Conservation (phyloP, 2,888 invertebrate species). For the Chrysolina haemoptera region DNA sequence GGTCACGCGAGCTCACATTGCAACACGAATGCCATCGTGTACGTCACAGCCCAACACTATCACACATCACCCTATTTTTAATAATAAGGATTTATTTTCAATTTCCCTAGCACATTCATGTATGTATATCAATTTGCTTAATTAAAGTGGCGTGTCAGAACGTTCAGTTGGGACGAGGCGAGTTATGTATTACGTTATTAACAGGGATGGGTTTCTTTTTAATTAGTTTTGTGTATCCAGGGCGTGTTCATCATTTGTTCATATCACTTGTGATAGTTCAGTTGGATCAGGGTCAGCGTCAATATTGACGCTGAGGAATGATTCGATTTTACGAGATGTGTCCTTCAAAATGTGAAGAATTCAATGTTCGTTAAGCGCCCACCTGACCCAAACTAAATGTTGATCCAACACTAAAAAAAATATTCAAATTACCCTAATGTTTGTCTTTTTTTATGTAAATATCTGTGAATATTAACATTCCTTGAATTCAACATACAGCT, state of each 20-base stretch:
- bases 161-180: slow-evolving; percentile 26
- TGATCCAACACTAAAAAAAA: too few relatives aligned
- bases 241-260: neutral
- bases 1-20: neutral
- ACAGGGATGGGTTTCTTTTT: slow-evolving; percentile 33
- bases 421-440: too few relatives aligned
- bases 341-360: too few relatives aligned
- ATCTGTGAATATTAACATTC: too few relatives aligned
- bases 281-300: too few relatives aligned
- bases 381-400: too few relatives aligned
- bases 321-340: too few relatives aligned
- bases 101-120: slow-evolving; percentile 22
- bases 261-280: too few relatives aligned
- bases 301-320: too few relatives aligned
- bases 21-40: neutral
- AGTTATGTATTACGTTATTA: slow-evolving; percentile 28
- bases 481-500: too few relatives aligned
- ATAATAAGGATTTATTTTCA: slow-evolving; percentile 28
- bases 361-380: too few relatives aligned
- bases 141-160: slow-evolving; percentile 41
- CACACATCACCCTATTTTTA: slow-evolving; percentile 8
- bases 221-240: slow-evolving; percentile 33
- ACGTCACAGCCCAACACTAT: neutral
- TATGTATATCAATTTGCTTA: slow-evolving; percentile 40
- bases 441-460: too few relatives aligned